Percentiles rank a stretch among this genome's conserved stretches.
These are phyloP conservation scores for Chionomys nivalis DNA, from an alignment of 2,113 vertebrate genomes.

Conservation along the genomic window DNA sequence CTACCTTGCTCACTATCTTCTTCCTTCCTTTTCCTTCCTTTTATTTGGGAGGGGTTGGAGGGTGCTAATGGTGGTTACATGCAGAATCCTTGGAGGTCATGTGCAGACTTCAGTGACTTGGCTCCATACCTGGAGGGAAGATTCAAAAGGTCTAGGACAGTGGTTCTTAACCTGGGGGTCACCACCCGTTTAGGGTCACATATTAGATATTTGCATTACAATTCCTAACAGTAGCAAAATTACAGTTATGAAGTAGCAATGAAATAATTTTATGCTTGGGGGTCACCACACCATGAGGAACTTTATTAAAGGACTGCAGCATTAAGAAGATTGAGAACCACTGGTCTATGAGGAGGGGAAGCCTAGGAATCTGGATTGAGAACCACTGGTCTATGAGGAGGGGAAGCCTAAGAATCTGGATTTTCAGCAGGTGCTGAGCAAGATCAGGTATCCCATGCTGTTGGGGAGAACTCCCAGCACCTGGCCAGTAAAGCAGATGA, in stretches of 20 bases:
- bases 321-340: background rate
- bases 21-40: background rate
- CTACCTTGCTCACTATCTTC: background rate
- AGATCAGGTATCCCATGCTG: background rate
- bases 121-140: background rate
- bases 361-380: background rate
- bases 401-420: background rate
- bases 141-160: background rate
- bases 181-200: background rate
- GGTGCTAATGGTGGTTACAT: background rate
- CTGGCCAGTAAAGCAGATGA: background rate
- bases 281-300: background rate
- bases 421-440: background rate
- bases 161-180: background rate
- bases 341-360: background rate
- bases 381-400: background rate
- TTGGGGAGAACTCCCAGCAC: background rate
- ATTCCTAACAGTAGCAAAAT: background rate
- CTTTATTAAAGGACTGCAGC: background rate
- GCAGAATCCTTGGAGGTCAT: too few species aligned
- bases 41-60: too few species aligned
- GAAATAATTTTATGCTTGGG: background rate
- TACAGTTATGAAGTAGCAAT: background rate
- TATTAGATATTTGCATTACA: background rate
- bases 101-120: background rate